Percentiles rank a stretch among this genome's conserved stretches.
Conservation (phyloP, 2,797 vertebrate genomes). For the Crypturellus tataupa region DNA sequence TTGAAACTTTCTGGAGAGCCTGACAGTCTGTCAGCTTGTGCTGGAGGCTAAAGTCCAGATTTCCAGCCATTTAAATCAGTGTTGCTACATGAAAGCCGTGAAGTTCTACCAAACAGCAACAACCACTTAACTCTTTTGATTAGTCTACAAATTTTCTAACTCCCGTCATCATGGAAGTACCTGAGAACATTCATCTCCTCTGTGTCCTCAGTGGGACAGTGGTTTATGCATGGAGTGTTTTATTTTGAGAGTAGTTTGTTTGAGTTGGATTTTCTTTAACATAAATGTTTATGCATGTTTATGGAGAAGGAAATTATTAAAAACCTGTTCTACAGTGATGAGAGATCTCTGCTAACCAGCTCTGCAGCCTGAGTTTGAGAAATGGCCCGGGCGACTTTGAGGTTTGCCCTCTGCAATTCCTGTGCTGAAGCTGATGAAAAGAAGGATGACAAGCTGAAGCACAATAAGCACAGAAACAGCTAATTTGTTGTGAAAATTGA, state of each 20-base stretch:
- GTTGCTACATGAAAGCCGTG: background rate
- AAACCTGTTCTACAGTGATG: background rate
- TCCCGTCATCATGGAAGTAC: fast-evolving
- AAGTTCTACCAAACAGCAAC: background rate
- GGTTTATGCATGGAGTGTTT: fast-evolving
- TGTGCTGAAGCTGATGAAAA: background rate
- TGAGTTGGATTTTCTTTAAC: background rate
- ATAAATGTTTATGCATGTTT: background rate
- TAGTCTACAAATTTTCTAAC: background rate
- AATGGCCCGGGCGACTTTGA: background rate
- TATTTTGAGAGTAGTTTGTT: background rate
- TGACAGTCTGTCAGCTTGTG: background rate
- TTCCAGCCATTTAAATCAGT: background rate
- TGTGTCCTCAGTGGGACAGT: background rate
- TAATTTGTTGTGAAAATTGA: background rate
- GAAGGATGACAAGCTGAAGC: background rate
- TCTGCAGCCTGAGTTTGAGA: background rate
- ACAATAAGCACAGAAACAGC: background rate
- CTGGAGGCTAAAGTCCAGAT: background rate
- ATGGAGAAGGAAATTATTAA: background rate
- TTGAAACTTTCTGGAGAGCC: background rate
- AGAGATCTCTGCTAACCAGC: background rate
- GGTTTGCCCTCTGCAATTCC: background rate
- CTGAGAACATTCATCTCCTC: background rate
- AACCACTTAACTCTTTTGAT: background rate